Conservation (phyloP, 2,888 invertebrate genomes). For the Tanytarsus gracilentus region DNA sequence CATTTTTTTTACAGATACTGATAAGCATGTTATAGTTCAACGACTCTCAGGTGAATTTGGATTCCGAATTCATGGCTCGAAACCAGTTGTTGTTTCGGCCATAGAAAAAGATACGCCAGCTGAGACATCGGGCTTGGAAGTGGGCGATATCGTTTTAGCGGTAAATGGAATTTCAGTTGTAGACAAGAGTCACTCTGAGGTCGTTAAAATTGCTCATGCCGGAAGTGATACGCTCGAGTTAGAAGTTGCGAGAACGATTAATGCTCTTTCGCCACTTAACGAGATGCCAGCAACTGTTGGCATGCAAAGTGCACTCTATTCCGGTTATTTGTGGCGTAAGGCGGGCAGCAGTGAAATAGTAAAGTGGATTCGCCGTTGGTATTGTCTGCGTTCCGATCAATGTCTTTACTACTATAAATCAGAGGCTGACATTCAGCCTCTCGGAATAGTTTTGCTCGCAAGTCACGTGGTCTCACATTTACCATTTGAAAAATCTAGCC, state of each 20-base stretch:
- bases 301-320: constrained; percentile 48
- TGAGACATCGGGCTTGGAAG: constrained; percentile 81
- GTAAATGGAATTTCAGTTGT: constrained; percentile 86
- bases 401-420: constrained; percentile 93
- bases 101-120: constrained; percentile 92
- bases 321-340: constrained; percentile 70
- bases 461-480: constrained; percentile 62
- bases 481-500: constrained; percentile 54
- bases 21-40: constrained; percentile 75
- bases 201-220: constrained; percentile 83
- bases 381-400: constrained; percentile 81
- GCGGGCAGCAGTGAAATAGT: constrained; percentile 51
- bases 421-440: constrained; percentile 76
- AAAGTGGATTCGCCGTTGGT: constrained; percentile 85
- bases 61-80: constrained; percentile 89
- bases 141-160: constrained; percentile 87
- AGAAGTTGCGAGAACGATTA: constrained; percentile 79
- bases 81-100: constrained; percentile 92
- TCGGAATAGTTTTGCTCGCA: constrained; percentile 78
- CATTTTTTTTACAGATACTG: constrained; percentile 56
- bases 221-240: constrained; percentile 78
- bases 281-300: constrained; percentile 53
- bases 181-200: constrained; percentile 88
- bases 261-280: constrained; percentile 55
- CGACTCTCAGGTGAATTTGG: constrained; percentile 85